Evolutionary conservation across 2,113 vertebrate species (phyloP).

Genomic region (Setophaga kirtlandii): DNA sequence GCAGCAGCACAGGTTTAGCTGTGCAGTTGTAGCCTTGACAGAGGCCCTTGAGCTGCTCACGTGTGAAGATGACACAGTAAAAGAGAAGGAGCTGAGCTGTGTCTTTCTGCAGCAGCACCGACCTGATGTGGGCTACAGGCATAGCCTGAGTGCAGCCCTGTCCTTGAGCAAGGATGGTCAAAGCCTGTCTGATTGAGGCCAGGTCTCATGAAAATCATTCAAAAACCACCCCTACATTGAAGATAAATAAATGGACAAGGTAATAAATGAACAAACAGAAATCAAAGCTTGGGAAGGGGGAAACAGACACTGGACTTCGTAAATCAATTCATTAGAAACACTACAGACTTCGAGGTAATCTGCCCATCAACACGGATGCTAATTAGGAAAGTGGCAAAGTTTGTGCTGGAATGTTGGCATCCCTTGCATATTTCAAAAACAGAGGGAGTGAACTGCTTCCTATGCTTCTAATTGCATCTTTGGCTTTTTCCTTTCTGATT

Average conservation of each 20-base stretch:
- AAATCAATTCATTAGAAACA: background rate
- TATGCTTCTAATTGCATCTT: background rate
- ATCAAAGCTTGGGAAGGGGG: background rate
- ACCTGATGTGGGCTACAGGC: background rate
- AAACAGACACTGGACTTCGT: background rate
- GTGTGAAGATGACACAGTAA: fast-evolving
- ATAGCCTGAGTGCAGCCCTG: background rate
- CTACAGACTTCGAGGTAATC: background rate
- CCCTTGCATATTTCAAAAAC: background rate
- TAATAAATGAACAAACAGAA: background rate
- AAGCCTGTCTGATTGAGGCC: background rate
- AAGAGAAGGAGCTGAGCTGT: background rate
- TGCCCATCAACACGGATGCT: background rate
- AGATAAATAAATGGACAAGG: background rate
- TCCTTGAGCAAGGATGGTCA: background rate
- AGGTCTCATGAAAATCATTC: background rate
- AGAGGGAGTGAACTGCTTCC: background rate
- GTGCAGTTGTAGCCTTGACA: background rate
- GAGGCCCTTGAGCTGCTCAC: background rate
- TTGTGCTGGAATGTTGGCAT: background rate
- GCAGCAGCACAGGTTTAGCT: background rate
- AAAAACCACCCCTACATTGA: background rate
- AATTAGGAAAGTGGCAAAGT: background rate
- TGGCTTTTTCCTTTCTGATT: constrained; percentile 15
- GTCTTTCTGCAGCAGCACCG: background rate